phyloP scores from a whole-genome alignment of 2,113 vertebrate genomes.

The Atractosteus spatula region DNA sequence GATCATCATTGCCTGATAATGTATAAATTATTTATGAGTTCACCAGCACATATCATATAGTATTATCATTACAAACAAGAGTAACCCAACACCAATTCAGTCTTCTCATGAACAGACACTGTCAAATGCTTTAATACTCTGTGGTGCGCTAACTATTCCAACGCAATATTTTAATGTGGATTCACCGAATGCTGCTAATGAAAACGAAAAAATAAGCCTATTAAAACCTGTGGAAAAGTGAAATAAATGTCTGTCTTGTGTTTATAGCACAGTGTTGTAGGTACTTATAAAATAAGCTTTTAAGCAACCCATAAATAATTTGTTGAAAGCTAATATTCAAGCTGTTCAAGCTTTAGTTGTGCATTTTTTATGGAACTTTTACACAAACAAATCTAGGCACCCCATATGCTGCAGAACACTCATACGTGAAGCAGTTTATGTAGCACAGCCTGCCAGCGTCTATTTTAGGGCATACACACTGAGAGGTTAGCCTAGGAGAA shows the following conservation, averaged over 20 bases:
- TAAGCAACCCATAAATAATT: conserved; percentile 77
- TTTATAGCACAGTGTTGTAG: conserved; percentile 59
- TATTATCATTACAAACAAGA: too few relatives aligned
- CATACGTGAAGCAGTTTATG: conserved; percentile 52
- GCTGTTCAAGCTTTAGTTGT: conserved; percentile 78
- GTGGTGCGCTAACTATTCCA: background rate
- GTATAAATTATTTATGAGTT: too few relatives aligned
- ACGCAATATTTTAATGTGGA: background rate
- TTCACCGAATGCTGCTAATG: background rate
- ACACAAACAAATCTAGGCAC: conserved; percentile 72
- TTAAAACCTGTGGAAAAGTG: conserved; percentile 56
- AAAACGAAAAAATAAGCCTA: conserved; percentile 24
- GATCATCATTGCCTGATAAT: too few relatives aligned
- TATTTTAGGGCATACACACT: conserved; percentile 70
- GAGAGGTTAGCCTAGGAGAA: conserved; percentile 68
- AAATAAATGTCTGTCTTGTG: conserved; percentile 36
- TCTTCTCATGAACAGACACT: too few relatives aligned
- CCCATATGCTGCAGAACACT: conserved; percentile 69
- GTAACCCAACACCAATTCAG: too few relatives aligned
- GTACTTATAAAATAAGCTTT: conserved; percentile 52
- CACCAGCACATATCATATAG: too few relatives aligned
- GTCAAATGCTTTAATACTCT: background rate
- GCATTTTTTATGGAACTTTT: conserved; percentile 79
- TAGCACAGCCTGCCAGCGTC: conserved; percentile 69
- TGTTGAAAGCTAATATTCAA: conserved; percentile 77